Evolutionary conservation across 2,888 invertebrate genomes (phyloP).

Genomic region (Drosophila parthenogenetica): DNA sequence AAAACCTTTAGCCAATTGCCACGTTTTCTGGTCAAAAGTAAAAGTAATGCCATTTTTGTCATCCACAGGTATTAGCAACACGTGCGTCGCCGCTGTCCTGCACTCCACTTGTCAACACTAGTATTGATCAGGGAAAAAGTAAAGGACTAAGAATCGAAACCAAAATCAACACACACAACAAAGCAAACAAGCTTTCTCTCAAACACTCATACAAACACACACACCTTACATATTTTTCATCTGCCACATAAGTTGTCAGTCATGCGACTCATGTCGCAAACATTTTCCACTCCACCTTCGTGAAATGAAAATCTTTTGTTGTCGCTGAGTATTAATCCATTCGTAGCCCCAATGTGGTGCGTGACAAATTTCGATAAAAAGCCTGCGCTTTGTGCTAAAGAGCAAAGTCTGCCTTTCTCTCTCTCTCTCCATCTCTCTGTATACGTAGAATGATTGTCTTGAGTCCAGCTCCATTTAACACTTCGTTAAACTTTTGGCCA

Average conservation of each 20-base stretch:
- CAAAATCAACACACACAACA: slow-evolving; percentile 5
- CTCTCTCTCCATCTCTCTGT: background rate
- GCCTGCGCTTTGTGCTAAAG: slow-evolving; percentile 28
- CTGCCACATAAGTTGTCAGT: slow-evolving; percentile 65
- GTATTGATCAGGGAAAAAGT: slow-evolving; percentile 27
- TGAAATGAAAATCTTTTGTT: slow-evolving; percentile 80
- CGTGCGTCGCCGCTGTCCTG: slow-evolving; percentile 41
- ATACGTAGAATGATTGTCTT: slow-evolving; percentile 29
- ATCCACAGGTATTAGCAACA: slow-evolving; percentile 72
- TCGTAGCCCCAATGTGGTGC: slow-evolving; percentile 68
- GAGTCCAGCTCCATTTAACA: slow-evolving; percentile 65
- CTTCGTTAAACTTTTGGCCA: slow-evolving; percentile 72
- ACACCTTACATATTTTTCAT: background rate
- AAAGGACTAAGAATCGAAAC: background rate
- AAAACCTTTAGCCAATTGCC: slow-evolving; percentile 12
- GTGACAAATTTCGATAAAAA: slow-evolving; percentile 81
- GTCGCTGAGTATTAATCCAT: slow-evolving; percentile 75
- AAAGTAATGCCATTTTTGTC: slow-evolving; percentile 72
- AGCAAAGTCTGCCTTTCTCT: too few relatives aligned
- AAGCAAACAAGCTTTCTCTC: background rate
- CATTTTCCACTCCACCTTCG: slow-evolving; percentile 60
- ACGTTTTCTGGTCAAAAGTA: slow-evolving; percentile 57
- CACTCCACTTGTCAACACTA: slow-evolving; percentile 41
- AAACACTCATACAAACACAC: background rate
- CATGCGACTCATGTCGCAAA: slow-evolving; percentile 81